A percentile compares a stretch with the other conserved stretches of the same genome.
These are phyloP conservation scores for Pyrrhia umbra DNA, from an alignment of 2,888 invertebrate genomes.

Conservation along the genomic window DNA sequence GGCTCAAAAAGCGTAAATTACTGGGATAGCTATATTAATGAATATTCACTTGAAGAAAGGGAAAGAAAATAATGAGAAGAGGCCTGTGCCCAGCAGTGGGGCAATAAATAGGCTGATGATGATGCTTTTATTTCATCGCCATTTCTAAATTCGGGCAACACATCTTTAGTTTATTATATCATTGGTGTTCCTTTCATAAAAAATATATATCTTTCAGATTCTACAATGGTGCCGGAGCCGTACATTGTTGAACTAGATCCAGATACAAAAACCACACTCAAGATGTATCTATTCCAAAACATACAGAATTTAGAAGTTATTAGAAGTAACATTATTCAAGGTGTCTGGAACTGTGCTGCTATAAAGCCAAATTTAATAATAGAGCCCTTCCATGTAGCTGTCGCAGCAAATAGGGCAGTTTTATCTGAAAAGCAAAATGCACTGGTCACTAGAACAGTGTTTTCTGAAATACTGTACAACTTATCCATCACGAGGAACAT, in stretches of 20 bases:
- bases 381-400: slow-evolving; percentile 90
- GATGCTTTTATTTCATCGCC: too few species aligned
- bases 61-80: too few species aligned
- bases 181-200: too few species aligned
- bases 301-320: slow-evolving; percentile 90
- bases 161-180: too few species aligned
- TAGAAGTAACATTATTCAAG: slow-evolving; percentile 88
- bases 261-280: slow-evolving; percentile 79
- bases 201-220: slow-evolving; percentile 13
- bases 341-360: slow-evolving; percentile 90
- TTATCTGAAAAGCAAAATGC: slow-evolving; percentile 82
- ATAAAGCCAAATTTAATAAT: slow-evolving; percentile 91
- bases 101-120: too few species aligned
- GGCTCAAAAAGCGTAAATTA: too few species aligned
- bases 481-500: slow-evolving; percentile 93
- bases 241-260: slow-evolving; percentile 82
- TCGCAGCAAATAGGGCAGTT: slow-evolving; percentile 92
- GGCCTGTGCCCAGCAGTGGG: too few species aligned
- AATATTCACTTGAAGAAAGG: too few species aligned
- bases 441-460: slow-evolving; percentile 91
- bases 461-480: slow-evolving; percentile 92
- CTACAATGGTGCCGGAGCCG: slow-evolving; percentile 67
- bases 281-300: slow-evolving; percentile 89
- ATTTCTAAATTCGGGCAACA: too few species aligned
- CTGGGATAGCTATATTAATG: too few species aligned